These are phyloP conservation scores for Phataginus tricuspis DNA, from an alignment of 2,797 vertebrate species.

Conservation along the genomic window DNA sequence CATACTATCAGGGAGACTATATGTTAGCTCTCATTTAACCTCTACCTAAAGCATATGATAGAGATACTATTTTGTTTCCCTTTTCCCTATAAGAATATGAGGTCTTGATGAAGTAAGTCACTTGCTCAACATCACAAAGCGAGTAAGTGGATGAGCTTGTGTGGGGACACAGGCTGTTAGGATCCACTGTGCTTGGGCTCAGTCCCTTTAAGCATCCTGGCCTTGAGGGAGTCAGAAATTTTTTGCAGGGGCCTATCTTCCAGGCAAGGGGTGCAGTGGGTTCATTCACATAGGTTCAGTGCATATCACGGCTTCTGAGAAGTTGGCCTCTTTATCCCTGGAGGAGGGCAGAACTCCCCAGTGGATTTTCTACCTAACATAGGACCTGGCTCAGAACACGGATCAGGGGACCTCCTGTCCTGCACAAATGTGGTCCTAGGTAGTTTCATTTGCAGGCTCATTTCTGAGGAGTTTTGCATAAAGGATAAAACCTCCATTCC, in stretches of 20 bases:
- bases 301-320: background rate
- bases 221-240: background rate
- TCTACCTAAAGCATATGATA: background rate
- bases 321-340: background rate
- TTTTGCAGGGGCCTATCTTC: background rate
- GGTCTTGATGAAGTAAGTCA: background rate
- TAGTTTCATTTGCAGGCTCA: background rate
- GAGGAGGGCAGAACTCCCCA: background rate
- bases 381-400: background rate
- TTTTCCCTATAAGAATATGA: background rate
- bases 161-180: background rate
- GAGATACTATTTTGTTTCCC: background rate
- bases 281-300: background rate
- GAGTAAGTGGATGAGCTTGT: background rate
- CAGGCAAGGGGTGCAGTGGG: background rate
- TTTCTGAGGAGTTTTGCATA: background rate
- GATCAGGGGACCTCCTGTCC: background rate
- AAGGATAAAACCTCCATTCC: background rate
- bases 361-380: too few species aligned
- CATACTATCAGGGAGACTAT: background rate
- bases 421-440: too few species aligned
- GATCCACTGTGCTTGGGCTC: background rate
- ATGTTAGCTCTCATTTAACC: background rate
- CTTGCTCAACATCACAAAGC: background rate
- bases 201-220: background rate